A percentile compares a stretch with the other conserved stretches of the same genome.
These are phyloP conservation scores for Solen grandis DNA, from an alignment of 1,140 invertebrate genomes.

Conservation along the genomic window DNA sequence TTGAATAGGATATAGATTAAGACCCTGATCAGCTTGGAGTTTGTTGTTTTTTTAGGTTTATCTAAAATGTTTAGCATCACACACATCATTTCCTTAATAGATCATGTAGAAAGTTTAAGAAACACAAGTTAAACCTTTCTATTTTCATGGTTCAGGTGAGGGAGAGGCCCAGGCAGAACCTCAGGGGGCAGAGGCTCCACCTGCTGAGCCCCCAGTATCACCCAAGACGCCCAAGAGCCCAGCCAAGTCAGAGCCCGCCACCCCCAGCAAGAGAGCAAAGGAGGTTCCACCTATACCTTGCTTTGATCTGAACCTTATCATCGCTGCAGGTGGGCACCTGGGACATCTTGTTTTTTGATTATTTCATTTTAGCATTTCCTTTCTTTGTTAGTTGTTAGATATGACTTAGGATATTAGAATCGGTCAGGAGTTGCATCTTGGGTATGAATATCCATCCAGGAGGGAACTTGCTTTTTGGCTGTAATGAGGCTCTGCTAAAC, in stretches of 20 bases:
- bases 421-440: neutral
- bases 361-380: neutral
- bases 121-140: too few relatives aligned
- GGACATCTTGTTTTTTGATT: neutral
- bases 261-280: slow-evolving; percentile 50
- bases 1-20: too few relatives aligned
- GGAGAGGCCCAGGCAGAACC: too few relatives aligned
- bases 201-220: neutral
- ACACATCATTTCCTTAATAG: too few relatives aligned
- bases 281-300: slow-evolving; percentile 45
- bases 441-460: neutral
- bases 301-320: slow-evolving; percentile 32
- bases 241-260: slow-evolving; percentile 32
- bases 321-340: slow-evolving; percentile 33
- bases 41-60: too few relatives aligned
- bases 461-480: neutral
- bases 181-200: neutral
- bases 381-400: neutral
- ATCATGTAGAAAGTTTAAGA: too few relatives aligned
- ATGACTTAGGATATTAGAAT: neutral
- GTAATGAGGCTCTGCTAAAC: neutral
- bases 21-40: too few relatives aligned
- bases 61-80: too few relatives aligned
- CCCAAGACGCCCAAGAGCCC: slow-evolving; percentile 38
- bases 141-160: too few relatives aligned